These are phyloP conservation scores for Solenopsis fugax DNA, from an alignment of 1,140 invertebrate species.

Conservation along the genomic window DNA sequence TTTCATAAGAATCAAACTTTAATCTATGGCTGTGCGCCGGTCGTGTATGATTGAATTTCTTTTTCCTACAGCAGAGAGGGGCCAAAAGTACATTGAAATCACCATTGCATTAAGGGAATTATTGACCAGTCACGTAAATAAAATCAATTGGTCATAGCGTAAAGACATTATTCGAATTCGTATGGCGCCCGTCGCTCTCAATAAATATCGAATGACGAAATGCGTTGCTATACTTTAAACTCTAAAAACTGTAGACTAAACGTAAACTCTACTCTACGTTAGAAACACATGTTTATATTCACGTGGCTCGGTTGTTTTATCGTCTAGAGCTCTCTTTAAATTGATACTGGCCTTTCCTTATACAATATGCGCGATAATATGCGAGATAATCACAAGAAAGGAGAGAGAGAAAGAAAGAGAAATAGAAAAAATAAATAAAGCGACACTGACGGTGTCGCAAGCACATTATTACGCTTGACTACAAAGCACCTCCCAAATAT, in stretches of 20 bases:
- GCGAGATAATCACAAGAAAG: neutral
- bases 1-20: conserved; percentile 54
- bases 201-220: neutral
- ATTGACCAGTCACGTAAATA: conserved; percentile 54
- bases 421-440: neutral
- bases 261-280: neutral
- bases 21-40: conserved; percentile 28
- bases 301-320: conserved; percentile 54
- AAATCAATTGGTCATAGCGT: conserved; percentile 24
- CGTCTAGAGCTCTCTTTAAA: conserved; percentile 60
- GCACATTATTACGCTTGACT: conserved; percentile 50
- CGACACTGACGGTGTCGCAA: neutral
- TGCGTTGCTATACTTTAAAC: neutral
- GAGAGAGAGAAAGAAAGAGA: neutral
- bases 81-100: conserved; percentile 77
- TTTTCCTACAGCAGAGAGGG: conserved; percentile 78
- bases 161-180: neutral
- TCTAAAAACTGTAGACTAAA: neutral
- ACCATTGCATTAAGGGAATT: conserved; percentile 70
- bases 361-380: conserved; percentile 16
- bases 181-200: neutral
- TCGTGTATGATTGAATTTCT: conserved; percentile 46
- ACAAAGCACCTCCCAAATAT: conserved; percentile 10
- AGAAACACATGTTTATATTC: conserved; percentile 51
- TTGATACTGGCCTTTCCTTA: conserved; percentile 71